A percentile compares a stretch with the other conserved stretches of the same genome.
Evolutionary conservation across 1,140 invertebrate species (phyloP).

Genomic region (Ladona fulva): DNA sequence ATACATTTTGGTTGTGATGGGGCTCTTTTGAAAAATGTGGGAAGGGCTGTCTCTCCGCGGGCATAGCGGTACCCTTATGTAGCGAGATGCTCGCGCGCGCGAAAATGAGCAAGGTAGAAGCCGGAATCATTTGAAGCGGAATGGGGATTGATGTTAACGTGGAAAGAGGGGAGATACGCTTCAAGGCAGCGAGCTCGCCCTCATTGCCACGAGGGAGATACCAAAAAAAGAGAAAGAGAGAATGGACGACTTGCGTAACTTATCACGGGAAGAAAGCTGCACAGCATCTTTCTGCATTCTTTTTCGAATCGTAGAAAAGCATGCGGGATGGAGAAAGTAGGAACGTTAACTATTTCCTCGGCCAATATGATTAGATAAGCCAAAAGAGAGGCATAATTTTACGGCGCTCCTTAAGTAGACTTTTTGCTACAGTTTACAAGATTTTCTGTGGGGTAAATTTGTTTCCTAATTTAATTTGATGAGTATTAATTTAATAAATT

Average conservation of each 20-base stretch:
- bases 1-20: neutral
- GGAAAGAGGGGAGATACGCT: neutral
- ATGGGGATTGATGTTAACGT: neutral
- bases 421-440: no score
- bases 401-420: no score
- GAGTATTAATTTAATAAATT: no score
- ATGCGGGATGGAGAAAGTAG: no score
- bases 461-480: no score
- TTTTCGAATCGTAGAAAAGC: no score
- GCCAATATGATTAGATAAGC: no score
- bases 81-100: neutral
- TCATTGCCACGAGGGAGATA: neutral
- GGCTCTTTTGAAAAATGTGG: neutral
- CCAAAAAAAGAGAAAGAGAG: neutral
- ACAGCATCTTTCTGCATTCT: neutral
- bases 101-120: neutral
- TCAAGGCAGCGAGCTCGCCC: neutral
- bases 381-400: no score
- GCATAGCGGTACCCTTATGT: neutral
- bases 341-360: no score
- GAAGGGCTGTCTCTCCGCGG: neutral
- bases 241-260: neutral
- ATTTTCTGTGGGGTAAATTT: no score
- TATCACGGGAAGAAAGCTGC: neutral
- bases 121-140: neutral